These are phyloP conservation scores for Drosophila algonquin DNA, from an alignment of 2,888 invertebrate species.

Conservation along the genomic window DNA sequence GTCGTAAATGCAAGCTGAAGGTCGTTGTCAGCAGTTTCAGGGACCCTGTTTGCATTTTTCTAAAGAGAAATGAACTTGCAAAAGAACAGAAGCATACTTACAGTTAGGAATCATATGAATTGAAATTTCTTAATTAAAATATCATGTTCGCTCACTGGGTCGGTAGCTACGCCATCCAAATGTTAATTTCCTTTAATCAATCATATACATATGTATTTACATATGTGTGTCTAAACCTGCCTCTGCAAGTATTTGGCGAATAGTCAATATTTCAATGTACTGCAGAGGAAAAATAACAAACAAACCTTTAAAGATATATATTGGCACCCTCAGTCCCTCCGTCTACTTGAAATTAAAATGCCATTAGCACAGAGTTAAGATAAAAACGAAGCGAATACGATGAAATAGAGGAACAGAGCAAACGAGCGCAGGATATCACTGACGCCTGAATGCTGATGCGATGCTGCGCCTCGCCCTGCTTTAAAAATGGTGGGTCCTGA, in stretches of 20 bases:
- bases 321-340: constrained; percentile 13
- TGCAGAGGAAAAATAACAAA: constrained; percentile 1
- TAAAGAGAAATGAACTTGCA: constrained; percentile 8
- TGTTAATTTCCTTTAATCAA: constrained; percentile 42
- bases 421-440: constrained; percentile 5
- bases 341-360: constrained; percentile 65
- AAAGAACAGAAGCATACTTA: constrained; percentile 24
- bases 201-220: neutral
- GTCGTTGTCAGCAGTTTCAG: constrained; percentile 44
- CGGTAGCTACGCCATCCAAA: constrained; percentile 6
- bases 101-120: constrained; percentile 7
- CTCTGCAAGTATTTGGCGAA: constrained; percentile 4
- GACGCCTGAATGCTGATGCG: constrained; percentile 20
- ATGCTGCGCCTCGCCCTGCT: constrained; percentile 5
- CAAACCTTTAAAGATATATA: constrained; percentile 20
- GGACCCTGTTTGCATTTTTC: constrained; percentile 27
- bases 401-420: constrained; percentile 7
- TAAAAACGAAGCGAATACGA: constrained; percentile 49
- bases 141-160: constrained; percentile 1
- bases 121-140: constrained; percentile 52
- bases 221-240: constrained; percentile 1
- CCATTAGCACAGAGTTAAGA: constrained; percentile 61
- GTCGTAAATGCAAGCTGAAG: constrained; percentile 33
- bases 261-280: constrained; percentile 6
- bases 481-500: constrained; percentile 9